Evolutionary conservation across 2,888 invertebrate species (phyloP).

Genomic region (Furcula furcula): DNA sequence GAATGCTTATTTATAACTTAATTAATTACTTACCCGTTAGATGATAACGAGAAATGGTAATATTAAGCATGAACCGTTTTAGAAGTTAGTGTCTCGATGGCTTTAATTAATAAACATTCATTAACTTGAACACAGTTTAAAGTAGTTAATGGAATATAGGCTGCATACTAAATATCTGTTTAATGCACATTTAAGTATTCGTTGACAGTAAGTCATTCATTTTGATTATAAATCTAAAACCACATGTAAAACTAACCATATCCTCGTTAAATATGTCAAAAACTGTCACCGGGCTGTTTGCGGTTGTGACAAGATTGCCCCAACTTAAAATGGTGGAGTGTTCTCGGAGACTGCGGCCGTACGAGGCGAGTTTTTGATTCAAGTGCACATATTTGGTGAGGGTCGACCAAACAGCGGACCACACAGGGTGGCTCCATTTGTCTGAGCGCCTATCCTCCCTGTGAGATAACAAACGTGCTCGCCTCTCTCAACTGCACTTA

Average conservation of each 20-base stretch:
- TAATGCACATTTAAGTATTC: neutral
- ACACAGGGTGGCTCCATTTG: slow-evolving; percentile 79
- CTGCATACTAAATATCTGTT: neutral
- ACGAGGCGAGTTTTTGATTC: slow-evolving; percentile 44
- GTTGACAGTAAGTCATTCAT: neutral
- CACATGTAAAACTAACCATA: neutral
- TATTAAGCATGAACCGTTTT: slow-evolving; percentile 5
- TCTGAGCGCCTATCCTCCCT: slow-evolving; percentile 60
- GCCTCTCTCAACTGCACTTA: slow-evolving; percentile 75
- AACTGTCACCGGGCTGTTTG: neutral
- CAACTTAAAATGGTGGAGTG: slow-evolving; percentile 28
- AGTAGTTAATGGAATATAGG: neutral
- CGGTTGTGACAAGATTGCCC: slow-evolving; percentile 10
- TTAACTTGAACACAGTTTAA: neutral
- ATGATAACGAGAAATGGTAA: no score
- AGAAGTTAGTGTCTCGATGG: neutral
- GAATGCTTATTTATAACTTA: slow-evolving; percentile 25
- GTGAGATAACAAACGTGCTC: slow-evolving; percentile 76
- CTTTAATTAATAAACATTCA: slow-evolving; percentile 1
- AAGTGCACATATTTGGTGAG: slow-evolving; percentile 63
- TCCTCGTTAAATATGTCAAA: slow-evolving; percentile 11
- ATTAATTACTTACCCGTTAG: no score
- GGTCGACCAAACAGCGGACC: slow-evolving; percentile 69
- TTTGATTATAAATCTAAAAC: neutral
- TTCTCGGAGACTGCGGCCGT: slow-evolving; percentile 23